Evolutionary conservation across 2,797 vertebrate genomes (phyloP).

Genomic region (Margarornis squamiger): DNA sequence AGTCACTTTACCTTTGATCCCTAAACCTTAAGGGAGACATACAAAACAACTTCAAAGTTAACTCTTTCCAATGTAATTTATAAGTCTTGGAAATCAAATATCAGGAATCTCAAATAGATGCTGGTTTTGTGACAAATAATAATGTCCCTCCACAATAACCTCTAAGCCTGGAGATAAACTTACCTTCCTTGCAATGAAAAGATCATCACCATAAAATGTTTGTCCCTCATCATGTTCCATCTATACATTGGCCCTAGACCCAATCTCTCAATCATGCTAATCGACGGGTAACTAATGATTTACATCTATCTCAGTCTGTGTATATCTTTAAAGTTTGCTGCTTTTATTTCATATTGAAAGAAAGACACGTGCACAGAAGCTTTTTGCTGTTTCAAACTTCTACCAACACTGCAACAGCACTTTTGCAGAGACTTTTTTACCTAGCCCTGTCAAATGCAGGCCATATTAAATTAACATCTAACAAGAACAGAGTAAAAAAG

Average conservation of each 20-base stretch:
- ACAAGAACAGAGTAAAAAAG: background rate
- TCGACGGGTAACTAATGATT: background rate
- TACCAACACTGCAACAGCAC: background rate
- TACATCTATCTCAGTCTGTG: background rate
- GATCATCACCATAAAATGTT: background rate
- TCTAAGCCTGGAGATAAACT: background rate
- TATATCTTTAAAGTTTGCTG: background rate
- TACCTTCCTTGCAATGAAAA: background rate
- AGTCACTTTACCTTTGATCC: background rate
- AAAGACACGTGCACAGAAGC: background rate
- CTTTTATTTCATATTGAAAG: background rate
- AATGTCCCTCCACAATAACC: background rate
- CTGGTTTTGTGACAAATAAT: background rate
- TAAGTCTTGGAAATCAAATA: background rate
- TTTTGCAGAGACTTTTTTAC: background rate
- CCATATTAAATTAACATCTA: background rate
- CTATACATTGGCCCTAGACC: background rate
- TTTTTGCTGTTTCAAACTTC: background rate
- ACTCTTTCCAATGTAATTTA: background rate
- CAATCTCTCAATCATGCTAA: background rate
- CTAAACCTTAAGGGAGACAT: background rate
- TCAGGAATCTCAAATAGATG: background rate
- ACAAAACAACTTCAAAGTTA: background rate
- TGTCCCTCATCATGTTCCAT: background rate
- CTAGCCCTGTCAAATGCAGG: background rate